These are phyloP conservation scores for Sebastes hopkinsi DNA, from an alignment of 2,797 vertebrate genomes.

Conservation along the genomic window DNA sequence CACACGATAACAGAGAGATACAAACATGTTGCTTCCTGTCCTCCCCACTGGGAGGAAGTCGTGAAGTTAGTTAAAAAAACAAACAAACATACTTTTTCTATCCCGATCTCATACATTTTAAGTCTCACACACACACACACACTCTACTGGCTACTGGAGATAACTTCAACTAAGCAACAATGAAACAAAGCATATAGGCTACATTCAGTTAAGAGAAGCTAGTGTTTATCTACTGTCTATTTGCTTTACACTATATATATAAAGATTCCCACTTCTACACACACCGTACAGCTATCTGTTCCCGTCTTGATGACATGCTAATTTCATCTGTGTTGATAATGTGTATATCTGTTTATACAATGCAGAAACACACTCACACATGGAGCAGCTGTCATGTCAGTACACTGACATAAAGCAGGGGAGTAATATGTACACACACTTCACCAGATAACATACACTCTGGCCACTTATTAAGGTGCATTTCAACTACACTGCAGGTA, in stretches of 20 bases:
- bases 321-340: not conserved
- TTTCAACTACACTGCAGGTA: conserved; percentile 6
- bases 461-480: not conserved
- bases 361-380: not conserved
- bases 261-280: not conserved
- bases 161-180: not conserved
- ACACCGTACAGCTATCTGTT: not conserved
- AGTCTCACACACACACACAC: not conserved
- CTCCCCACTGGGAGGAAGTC: conserved; percentile 9
- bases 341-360: not conserved
- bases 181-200: not conserved
- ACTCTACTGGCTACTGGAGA: not conserved
- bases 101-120: not conserved
- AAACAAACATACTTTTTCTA: not conserved
- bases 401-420: not conserved
- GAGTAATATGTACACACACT: not conserved
- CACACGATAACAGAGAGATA: not conserved
- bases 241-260: not conserved
- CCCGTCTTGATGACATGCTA: not conserved
- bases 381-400: not conserved
- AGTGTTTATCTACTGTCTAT: not conserved
- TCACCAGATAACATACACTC: not conserved
- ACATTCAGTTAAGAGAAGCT: not conserved
- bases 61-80: not conserved
- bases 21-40: conserved; percentile 35